phyloP scores from a whole-genome alignment of 2,113 vertebrate species.

The Halichoerus grypus region DNA sequence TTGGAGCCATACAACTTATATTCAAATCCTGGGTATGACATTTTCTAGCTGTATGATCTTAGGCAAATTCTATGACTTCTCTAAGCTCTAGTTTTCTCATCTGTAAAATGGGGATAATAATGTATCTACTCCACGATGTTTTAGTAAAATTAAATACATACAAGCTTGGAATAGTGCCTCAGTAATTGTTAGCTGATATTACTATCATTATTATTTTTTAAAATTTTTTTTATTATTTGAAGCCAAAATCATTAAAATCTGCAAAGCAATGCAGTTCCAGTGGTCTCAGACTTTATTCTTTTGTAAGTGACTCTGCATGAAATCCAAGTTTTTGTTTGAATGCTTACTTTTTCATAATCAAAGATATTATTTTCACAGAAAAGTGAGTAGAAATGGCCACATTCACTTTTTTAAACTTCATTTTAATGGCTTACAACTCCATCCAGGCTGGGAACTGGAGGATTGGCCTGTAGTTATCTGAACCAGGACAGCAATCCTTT shows the following conservation, averaged over 20 bases:
- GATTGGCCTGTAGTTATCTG: not conserved
- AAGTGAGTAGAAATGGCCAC: not conserved
- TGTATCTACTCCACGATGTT: not conserved
- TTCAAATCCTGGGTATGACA: not conserved
- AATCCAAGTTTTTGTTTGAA: not conserved
- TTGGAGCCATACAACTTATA: not conserved
- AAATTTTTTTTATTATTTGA: not conserved
- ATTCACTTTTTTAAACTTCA: not conserved
- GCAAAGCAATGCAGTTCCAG: not conserved
- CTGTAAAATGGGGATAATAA: not conserved
- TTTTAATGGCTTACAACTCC: not conserved
- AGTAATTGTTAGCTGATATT: not conserved
- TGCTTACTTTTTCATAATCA: slow-evolving; percentile 8
- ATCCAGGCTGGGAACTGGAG: not conserved
- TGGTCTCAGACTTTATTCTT: not conserved
- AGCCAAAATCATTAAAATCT: not conserved
- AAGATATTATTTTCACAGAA: not conserved
- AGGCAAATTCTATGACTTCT: not conserved
- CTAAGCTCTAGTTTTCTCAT: not conserved
- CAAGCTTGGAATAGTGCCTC: not conserved
- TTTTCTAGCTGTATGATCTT: not conserved
- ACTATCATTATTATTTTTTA: not conserved
- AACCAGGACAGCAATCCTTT: not conserved
- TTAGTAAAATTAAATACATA: not conserved
- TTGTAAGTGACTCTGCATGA: not conserved